Base-by-base conservation (phyloP, 2,888 invertebrate species). In the Volucella inanis region DNA sequence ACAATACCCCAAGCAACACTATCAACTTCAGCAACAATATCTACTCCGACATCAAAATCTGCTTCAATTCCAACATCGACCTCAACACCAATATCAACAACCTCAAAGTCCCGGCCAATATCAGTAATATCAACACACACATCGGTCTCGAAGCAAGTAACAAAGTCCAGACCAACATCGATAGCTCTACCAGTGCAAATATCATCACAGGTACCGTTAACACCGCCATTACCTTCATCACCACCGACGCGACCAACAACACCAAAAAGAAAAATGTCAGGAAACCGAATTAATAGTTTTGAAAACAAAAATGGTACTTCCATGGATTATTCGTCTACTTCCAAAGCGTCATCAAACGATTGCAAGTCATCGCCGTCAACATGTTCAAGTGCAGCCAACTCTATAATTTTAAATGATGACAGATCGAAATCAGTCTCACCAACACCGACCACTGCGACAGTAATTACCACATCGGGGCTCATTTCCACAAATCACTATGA, bases 401-500 rank as follows among this genome's bases (percentile, higher is more conserved):
- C 64, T 8, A 55, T 22, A 3, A 64, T 59, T 43, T 41, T 45
- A n/a, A 54, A n/a, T 1, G 61, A 71, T 2, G 70, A 64, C 11
- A 59, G 71, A 39, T 49, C 61, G 3, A 41, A 41, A 39, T 74
- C 82, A n/a, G 39, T 47, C 11, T 78, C 77, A 45, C 74, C 86
- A 18, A 77, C 82, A 39, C 82, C 77, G 11, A 78, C 77, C 0
- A 55, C 64, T 31, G 59, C 71, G 3, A 65, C 82, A 41, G 54
- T 49, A 10, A 67, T 31, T 18, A 57, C 62, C 18, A 12, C 39
- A n/a, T 22, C 68, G 0, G 79, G 70, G 52, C 59, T 59, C 14
- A 88, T 90, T n/a, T 89, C 90, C 0, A 54, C 85, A 3, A 90
- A 90, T 31, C 91, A 91, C 68, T 92, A 92, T 72, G 92, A 92